A percentile compares a stretch with the other conserved stretches of the same genome.
These are phyloP conservation scores for Galaxea fascicularis DNA, from an alignment of 92 coral and sea anemone genomes.

Conservation along the genomic window DNA sequence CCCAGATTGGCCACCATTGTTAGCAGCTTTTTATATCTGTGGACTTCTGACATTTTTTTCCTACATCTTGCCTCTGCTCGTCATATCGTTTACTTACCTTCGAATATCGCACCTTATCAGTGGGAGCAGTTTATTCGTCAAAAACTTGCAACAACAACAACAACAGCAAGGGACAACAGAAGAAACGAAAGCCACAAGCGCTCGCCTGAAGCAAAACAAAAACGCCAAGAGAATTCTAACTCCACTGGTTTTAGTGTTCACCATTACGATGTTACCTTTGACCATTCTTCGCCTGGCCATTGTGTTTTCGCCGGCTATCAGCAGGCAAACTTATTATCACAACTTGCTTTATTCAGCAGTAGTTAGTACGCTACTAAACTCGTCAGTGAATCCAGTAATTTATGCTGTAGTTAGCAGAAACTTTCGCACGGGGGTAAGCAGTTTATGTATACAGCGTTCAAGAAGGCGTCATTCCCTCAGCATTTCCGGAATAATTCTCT, in stretches of 20 bases:
- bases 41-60: constrained; percentile 15
- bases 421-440: constrained; percentile 14
- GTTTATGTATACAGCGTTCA: not conserved
- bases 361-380: constrained; percentile 18
- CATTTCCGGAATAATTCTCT: not conserved
- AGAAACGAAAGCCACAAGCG: not conserved
- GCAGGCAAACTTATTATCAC: not conserved
- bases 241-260: constrained; percentile 37
- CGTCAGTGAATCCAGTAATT: constrained; percentile 40
- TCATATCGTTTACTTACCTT: constrained; percentile 18
- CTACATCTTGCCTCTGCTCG: constrained; percentile 11
- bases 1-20: not conserved
- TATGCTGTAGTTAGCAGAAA: constrained; percentile 30
- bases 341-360: not conserved
- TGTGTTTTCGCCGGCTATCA: constrained; percentile 10
- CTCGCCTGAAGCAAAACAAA: constrained; percentile 35
- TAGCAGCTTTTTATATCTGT: not conserved
- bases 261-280: constrained; percentile 41
- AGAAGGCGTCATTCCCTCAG: not conserved
- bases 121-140: not conserved
- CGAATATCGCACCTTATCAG: constrained; percentile 1
- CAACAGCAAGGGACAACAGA: not conserved
- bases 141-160: not conserved
- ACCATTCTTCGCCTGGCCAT: constrained; percentile 10
- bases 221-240: constrained; percentile 47